phyloP scores from a whole-genome alignment of 2,797 vertebrate genomes.

The Danio albolineatus region DNA sequence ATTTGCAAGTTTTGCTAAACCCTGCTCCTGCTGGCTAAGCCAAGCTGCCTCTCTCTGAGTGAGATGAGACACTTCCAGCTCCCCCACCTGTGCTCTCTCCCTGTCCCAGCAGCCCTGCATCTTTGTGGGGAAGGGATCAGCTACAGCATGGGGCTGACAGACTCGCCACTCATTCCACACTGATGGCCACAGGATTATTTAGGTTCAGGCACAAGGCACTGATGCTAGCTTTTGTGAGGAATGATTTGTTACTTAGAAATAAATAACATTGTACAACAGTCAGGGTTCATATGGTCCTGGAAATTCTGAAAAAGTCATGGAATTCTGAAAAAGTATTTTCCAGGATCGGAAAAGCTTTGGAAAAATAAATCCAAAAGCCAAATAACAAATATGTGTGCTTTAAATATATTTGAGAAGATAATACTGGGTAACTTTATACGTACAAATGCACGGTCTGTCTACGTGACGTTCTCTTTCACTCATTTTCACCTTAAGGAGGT shows the following conservation, averaged over 20 bases:
- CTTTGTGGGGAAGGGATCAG: slow-evolving; percentile 75
- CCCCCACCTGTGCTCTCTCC: slow-evolving; percentile 78
- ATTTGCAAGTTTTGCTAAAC: slow-evolving; percentile 72
- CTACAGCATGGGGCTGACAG: slow-evolving; percentile 72
- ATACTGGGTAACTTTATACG: no score
- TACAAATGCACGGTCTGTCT: no score
- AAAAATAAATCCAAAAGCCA: no score
- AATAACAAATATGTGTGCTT: neutral
- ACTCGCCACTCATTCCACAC: slow-evolving; percentile 67
- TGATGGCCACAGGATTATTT: slow-evolving; percentile 74
- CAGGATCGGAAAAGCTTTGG: no score
- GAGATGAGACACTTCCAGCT: slow-evolving; percentile 77
- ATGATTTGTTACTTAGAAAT: neutral
- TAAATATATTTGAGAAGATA: neutral
- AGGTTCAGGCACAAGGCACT: slow-evolving; percentile 59
- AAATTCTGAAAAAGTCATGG: no score
- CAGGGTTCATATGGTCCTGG: no score
- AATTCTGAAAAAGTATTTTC: no score
- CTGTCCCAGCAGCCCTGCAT: slow-evolving; percentile 70
- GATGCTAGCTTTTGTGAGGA: neutral
- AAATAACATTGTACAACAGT: neutral
- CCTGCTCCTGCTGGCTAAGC: slow-evolving; percentile 65
- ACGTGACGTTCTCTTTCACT: neutral
- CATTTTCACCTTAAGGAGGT: no score
- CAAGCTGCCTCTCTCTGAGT: slow-evolving; percentile 74